Evolutionary conservation across 2,797 vertebrate species (phyloP), one percentile per base, ranked within the genome.

Genomic region (Nothura maculosa): DNA sequence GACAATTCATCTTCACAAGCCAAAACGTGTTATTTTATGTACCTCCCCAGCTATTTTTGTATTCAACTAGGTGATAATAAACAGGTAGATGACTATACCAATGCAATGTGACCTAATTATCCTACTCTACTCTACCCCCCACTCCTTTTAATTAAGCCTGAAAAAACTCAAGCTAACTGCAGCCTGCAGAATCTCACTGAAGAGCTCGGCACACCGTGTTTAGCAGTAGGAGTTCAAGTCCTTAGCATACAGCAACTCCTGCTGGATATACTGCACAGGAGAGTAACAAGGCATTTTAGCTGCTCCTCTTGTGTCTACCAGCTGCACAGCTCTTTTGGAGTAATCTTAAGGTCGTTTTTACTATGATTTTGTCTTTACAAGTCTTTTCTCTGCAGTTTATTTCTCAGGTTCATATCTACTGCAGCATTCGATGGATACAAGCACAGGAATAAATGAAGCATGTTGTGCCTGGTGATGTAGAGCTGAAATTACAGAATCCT

Each of bases 331-430:
- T 90, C 36, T 77, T 90, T 57, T 64, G 60, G n/a, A 68, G 25
- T 34, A 68, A 85, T 68, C 42, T 77, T 30, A 55, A 57, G 89
- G n/a, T 32, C 70, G 22, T 57, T 93, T 73, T 72, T 89, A 27
- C 75, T 66, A 48, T 77, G 58, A 72, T 52, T 87, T 88, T 90
- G 62, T 66, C 70, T 91, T 91, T 63, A 55, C 22, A 63, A 91
- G 13, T 67, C 24, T 43, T 72, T 22, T 87, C n/a, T 21, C 34
- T 55, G 48, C 6, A 74, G 25, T 43, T 81, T 2, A 34, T 60
- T 89, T 86, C 68, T 72, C 83, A 64, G 61, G 48, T 66, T 87
- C 72, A 17, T 75, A 64, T 38, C 40, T 77, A 32, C 47, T 74
- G 17, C 0, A 81, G 67, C 30, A 76, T 54, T 79, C 4, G 6